Conservation (phyloP, 30 jellyfish, hydroid and myxozoan species). For the Clytia hemisphaerica region DNA sequence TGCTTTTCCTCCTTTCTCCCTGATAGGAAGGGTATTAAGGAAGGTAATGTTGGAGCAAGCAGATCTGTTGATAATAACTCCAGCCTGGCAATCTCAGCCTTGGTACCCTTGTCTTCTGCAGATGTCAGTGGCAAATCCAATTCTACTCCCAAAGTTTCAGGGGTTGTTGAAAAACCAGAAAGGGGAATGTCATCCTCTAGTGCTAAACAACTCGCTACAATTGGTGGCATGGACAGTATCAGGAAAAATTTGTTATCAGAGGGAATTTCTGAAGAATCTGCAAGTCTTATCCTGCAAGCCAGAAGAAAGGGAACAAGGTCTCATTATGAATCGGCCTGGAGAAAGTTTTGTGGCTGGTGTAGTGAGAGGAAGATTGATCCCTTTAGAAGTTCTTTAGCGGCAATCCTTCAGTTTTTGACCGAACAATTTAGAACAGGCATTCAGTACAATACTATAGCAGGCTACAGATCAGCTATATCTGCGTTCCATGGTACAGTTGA, state of each 20-base stretch:
- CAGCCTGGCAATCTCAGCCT: constrained; percentile 23
- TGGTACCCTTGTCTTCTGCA: constrained; percentile 31
- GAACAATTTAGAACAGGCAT: constrained; percentile 3
- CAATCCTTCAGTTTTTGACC: no score
- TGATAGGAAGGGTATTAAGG: constrained; percentile 23
- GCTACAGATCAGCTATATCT: constrained; percentile 30
- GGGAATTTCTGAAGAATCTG: constrained; percentile 24
- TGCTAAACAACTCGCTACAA: constrained; percentile 7
- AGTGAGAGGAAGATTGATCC: constrained; percentile 24
- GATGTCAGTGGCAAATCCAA: constrained; percentile 24
- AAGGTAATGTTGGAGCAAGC: constrained; percentile 19
- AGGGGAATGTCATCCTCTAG: constrained; percentile 22
- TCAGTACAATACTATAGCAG: neutral
- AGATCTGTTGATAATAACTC: constrained; percentile 9
- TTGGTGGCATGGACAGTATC: constrained; percentile 41
- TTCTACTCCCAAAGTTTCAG: neutral
- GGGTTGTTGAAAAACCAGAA: constrained; percentile 16
- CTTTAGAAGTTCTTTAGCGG: constrained; percentile 10
- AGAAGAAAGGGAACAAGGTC: constrained; percentile 12
- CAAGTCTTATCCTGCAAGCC: constrained; percentile 26
- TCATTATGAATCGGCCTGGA: constrained; percentile 39
- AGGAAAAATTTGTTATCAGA: constrained; percentile 2
- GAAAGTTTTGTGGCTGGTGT: constrained; percentile 28
- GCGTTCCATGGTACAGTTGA: neutral
- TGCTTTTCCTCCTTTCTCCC: constrained; percentile 44